A percentile compares a stretch with the other conserved stretches of the same genome.
phyloP scores from a whole-genome alignment of 2,888 invertebrate genomes.

The Teinopalpus imperialis region DNA sequence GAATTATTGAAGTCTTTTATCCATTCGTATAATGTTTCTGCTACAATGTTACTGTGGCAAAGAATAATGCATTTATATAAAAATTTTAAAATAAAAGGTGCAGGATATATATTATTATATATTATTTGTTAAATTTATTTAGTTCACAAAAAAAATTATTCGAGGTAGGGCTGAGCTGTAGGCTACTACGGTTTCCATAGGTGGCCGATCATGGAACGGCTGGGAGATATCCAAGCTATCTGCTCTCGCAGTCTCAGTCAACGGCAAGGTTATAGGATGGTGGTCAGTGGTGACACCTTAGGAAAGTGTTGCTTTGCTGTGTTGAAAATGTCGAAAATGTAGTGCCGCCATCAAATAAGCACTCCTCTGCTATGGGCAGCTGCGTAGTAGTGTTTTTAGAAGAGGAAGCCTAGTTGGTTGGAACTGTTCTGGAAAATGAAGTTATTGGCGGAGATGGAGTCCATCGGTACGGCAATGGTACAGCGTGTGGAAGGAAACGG shows the following conservation, averaged over 20 bases:
- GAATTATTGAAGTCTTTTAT: too few relatives aligned
- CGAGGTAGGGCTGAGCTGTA: background rate
- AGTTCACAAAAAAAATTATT: too few relatives aligned
- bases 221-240: slow-evolving; percentile 11
- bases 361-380: slow-evolving; percentile 4
- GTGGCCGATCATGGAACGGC: slow-evolving; percentile 16
- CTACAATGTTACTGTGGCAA: too few relatives aligned
- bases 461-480: background rate
- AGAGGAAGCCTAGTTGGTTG: background rate
- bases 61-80: too few relatives aligned
- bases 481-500: slow-evolving; percentile 3
- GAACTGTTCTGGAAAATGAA: background rate
- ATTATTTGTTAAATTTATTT: slow-evolving; percentile 4
- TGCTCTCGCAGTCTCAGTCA: slow-evolving; percentile 6
- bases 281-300: slow-evolving; percentile 13
- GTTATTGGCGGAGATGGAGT: background rate
- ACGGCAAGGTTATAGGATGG: slow-evolving; percentile 7
- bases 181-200: slow-evolving; percentile 14
- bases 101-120: too few relatives aligned
- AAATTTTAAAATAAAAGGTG: too few relatives aligned
- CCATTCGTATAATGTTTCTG: too few relatives aligned
- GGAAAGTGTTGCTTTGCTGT: slow-evolving; percentile 7
- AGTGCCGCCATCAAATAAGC: too few relatives aligned
- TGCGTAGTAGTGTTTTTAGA: background rate
- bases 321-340: slow-evolving; percentile 6